These are phyloP conservation scores for Pachymerium ferrugineum DNA, from an alignment of 2,888 invertebrate species.

Conservation along the genomic window DNA sequence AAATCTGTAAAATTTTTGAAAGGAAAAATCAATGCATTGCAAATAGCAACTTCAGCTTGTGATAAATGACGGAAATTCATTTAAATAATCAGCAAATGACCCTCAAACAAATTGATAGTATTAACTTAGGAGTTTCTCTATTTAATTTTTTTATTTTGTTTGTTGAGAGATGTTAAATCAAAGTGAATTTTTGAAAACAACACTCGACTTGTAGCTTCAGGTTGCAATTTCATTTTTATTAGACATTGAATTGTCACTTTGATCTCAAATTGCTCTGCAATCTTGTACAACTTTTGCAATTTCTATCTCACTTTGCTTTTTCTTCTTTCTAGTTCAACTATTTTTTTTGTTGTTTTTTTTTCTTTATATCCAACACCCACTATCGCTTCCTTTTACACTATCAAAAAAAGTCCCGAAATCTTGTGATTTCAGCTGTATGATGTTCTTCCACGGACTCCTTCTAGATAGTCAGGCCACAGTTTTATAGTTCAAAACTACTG, in stretches of 20 bases:
- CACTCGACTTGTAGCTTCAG: not conserved
- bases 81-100: conserved; percentile 1
- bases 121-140: not conserved
- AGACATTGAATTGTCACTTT: conserved; percentile 14
- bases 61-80: conserved; percentile 14
- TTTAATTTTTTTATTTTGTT: too few species aligned
- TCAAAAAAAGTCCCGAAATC: conserved; percentile 1
- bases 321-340: too few species aligned
- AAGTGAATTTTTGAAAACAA: too few species aligned
- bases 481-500: conserved; percentile 18
- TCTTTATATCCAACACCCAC: not conserved
- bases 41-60: not conserved
- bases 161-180: too few species aligned
- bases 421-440: conserved; percentile 15
- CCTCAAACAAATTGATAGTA: not conserved
- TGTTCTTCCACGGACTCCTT: conserved; percentile 1
- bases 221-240: conserved; percentile 15
- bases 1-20: not conserved
- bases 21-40: not conserved
- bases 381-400: conserved; percentile 12
- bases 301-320: conserved; percentile 11
- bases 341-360: too few species aligned
- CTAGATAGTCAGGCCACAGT: conserved; percentile 16
- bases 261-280: conserved; percentile 15
- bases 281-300: conserved; percentile 11